Evolutionary conservation across 2,888 invertebrate species (phyloP).

Genomic region (Hecatera dysodea): DNA sequence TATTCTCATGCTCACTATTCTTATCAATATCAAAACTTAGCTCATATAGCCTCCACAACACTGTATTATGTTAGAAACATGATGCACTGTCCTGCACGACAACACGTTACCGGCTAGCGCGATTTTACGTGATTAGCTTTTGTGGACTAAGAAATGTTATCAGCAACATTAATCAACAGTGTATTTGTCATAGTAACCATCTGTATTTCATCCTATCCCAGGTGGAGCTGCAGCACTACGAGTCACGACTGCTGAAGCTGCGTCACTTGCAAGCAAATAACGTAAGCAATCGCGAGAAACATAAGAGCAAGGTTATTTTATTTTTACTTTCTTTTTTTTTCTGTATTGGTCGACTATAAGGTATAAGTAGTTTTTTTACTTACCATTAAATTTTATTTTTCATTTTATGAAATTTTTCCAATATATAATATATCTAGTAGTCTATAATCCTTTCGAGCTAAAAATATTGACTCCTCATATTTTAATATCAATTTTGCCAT

Average conservation of each 20-base stretch:
- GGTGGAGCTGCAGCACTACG: conserved; percentile 96
- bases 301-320: conserved; percentile 90
- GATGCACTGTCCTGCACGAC: too few relatives aligned
- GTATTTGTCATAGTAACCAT: too few relatives aligned
- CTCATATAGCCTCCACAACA: too few relatives aligned
- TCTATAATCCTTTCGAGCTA: too few relatives aligned
- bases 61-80: too few relatives aligned
- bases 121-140: too few relatives aligned
- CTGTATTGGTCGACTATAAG: neutral
- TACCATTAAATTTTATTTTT: conserved; percentile 15
- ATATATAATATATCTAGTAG: too few relatives aligned
- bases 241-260: conserved; percentile 95
- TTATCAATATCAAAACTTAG: too few relatives aligned
- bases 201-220: conserved; percentile 70
- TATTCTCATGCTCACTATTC: too few relatives aligned
- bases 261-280: conserved; percentile 96
- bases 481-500: neutral
- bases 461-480: neutral
- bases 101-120: too few relatives aligned
- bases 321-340: conserved; percentile 26
- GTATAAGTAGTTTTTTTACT: conserved; percentile 21
- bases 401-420: neutral
- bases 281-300: conserved; percentile 93
- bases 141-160: too few relatives aligned
- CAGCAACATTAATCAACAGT: too few relatives aligned